Evolutionary conservation across 1,140 invertebrate species (phyloP).

Genomic region (Drosophila kurseongensis): DNA sequence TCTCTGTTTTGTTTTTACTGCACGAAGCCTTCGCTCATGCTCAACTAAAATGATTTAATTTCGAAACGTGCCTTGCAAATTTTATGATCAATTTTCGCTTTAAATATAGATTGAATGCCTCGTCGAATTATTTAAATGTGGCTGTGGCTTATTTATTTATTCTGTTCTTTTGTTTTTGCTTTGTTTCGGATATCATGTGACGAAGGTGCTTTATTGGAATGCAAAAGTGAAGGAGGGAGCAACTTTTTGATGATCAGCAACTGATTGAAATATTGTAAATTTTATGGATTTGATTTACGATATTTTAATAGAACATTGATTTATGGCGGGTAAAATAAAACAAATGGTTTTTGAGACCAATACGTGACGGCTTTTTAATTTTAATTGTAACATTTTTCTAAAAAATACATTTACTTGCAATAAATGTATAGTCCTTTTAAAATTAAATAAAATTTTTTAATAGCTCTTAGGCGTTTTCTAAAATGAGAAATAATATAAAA

Average conservation of each 20-base stretch:
- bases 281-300: constrained; percentile 45
- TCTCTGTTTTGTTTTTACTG: constrained; percentile 20
- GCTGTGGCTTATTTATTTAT: constrained; percentile 24
- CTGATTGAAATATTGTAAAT: constrained; percentile 15
- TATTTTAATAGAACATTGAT: constrained; percentile 40
- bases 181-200: constrained; percentile 48
- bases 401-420: no score
- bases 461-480: no score
- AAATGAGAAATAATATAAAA: no score
- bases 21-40: constrained; percentile 40
- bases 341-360: background rate
- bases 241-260: constrained; percentile 26
- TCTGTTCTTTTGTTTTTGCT: constrained; percentile 35
- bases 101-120: constrained; percentile 61
- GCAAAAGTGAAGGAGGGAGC: constrained; percentile 14
- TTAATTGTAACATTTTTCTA: no score
- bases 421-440: no score
- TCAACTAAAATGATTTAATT: constrained; percentile 84
- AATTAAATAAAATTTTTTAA: no score
- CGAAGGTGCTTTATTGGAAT: constrained; percentile 29
- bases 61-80: constrained; percentile 79
- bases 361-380: no score
- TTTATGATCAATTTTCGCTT: constrained; percentile 74
- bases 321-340: constrained; percentile 10
- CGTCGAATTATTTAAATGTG: constrained; percentile 42